phyloP scores from a whole-genome alignment of 2,888 invertebrate genomes.

The Microctonus aethiopoides region DNA sequence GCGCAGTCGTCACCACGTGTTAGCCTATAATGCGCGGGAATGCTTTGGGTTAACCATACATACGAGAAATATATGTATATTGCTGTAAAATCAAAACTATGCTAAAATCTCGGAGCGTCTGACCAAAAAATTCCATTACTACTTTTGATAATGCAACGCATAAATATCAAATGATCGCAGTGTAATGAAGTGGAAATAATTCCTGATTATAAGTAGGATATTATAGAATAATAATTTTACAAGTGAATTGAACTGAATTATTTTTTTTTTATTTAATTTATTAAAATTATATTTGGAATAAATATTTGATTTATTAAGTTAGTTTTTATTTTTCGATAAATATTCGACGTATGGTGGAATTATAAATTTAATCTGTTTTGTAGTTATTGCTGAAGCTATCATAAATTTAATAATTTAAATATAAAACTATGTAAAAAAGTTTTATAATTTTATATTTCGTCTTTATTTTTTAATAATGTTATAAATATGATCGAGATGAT shows the following conservation, averaged over 20 bases:
- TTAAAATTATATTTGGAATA: too few relatives aligned
- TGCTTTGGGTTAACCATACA: slow-evolving; percentile 2
- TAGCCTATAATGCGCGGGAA: slow-evolving; percentile 38
- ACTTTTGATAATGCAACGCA: background rate
- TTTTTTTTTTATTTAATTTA: too few relatives aligned
- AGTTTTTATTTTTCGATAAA: background rate
- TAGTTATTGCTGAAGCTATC: slow-evolving; percentile 31
- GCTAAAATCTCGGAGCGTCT: background rate
- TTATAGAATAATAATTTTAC: too few relatives aligned
- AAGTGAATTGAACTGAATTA: too few relatives aligned
- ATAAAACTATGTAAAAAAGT: slow-evolving; percentile 13
- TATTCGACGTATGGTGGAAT: background rate
- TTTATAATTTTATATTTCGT: background rate
- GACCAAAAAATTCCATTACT: background rate
- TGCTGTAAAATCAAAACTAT: background rate
- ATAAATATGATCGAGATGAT: too few relatives aligned
- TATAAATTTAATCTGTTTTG: background rate
- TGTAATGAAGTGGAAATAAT: too few relatives aligned
- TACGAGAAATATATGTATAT: too few relatives aligned
- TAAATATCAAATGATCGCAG: too few relatives aligned
- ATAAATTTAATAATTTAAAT: slow-evolving; percentile 44
- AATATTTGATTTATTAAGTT: too few relatives aligned
- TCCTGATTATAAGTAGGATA: too few relatives aligned
- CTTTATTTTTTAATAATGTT: background rate
- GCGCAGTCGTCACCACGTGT: slow-evolving; percentile 42